These are phyloP conservation scores for Cristatella mucedo DNA, from an alignment of 2,888 invertebrate genomes.

Conservation along the genomic window DNA sequence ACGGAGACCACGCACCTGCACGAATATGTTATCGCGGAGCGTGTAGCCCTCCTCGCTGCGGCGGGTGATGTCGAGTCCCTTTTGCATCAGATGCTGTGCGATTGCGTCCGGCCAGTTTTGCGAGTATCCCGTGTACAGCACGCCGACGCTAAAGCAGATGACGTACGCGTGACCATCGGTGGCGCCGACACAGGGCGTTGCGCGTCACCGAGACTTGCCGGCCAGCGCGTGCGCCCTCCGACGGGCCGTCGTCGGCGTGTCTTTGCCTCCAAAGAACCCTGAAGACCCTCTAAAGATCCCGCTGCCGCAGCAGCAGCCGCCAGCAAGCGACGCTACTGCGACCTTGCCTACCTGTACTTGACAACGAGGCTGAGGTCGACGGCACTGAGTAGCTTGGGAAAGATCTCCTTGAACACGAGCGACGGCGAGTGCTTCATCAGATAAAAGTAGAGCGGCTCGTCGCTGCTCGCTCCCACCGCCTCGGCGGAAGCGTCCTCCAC, in stretches of 20 bases:
- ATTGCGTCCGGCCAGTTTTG: conserved; percentile 2
- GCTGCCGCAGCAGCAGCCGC: no score
- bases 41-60: conserved; percentile 6
- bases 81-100: neutral
- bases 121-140: conserved; percentile 3
- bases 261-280: no score
- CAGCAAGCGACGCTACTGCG: no score
- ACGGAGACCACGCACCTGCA: no score
- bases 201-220: no score
- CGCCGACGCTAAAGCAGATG: conserved; percentile 3
- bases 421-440: conserved; percentile 7
- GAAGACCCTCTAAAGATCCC: no score
- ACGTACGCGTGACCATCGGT: no score
- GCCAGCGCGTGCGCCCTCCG: no score
- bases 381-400: neutral
- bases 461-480: no score
- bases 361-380: conserved; percentile 2
- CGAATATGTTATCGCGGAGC: conserved; percentile 5
- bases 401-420: neutral
- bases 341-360: conserved; percentile 4
- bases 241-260: no score
- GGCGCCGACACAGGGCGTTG: no score
- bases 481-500: neutral
- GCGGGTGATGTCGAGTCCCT: conserved; percentile 1
- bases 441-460: conserved; percentile 7